A percentile compares a stretch with the other conserved stretches of the same genome.
phyloP scores from a whole-genome alignment of 1,140 invertebrate species.

The Drosophila orena region DNA sequence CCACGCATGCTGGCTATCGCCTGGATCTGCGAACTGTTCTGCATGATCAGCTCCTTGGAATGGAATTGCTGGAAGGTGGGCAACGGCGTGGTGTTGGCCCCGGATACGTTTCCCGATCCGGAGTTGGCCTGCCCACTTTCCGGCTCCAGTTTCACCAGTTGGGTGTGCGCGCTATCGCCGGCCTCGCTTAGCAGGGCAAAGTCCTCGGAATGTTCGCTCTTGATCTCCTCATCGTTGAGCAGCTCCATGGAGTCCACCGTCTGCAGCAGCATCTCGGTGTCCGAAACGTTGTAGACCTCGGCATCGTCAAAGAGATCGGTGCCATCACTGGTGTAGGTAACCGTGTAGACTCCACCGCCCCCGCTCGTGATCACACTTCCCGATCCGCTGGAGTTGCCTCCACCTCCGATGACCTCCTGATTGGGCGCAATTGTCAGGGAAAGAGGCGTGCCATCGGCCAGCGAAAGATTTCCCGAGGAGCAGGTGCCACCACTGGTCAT shows the following conservation, averaged over 20 bases:
- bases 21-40: slow-evolving; percentile 84
- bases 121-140: slow-evolving; percentile 22
- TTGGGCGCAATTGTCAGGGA: slow-evolving; percentile 73
- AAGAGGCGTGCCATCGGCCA: slow-evolving; percentile 72
- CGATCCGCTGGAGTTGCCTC: slow-evolving; percentile 21
- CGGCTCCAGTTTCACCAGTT: slow-evolving; percentile 68
- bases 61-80: slow-evolving; percentile 93
- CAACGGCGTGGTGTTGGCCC: slow-evolving; percentile 88
- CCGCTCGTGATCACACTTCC: slow-evolving; percentile 40
- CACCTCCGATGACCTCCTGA: slow-evolving; percentile 30
- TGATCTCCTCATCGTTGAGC: slow-evolving; percentile 89
- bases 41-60: slow-evolving; percentile 85
- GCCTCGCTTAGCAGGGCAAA: slow-evolving; percentile 69
- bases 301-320: slow-evolving; percentile 73
- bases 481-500: slow-evolving; percentile 16
- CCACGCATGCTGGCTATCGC: slow-evolving; percentile 84
- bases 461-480: slow-evolving; percentile 48
- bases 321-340: slow-evolving; percentile 79
- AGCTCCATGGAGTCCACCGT: slow-evolving; percentile 88
- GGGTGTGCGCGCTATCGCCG: slow-evolving; percentile 49
- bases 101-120: slow-evolving; percentile 5
- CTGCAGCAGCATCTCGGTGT: slow-evolving; percentile 89
- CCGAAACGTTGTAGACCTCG: slow-evolving; percentile 91
- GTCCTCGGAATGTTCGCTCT: slow-evolving; percentile 81
- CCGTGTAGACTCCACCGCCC: slow-evolving; percentile 74